Evolutionary conservation across 2,797 vertebrate species (phyloP).

Genomic region (Erithacus rubecula): DNA sequence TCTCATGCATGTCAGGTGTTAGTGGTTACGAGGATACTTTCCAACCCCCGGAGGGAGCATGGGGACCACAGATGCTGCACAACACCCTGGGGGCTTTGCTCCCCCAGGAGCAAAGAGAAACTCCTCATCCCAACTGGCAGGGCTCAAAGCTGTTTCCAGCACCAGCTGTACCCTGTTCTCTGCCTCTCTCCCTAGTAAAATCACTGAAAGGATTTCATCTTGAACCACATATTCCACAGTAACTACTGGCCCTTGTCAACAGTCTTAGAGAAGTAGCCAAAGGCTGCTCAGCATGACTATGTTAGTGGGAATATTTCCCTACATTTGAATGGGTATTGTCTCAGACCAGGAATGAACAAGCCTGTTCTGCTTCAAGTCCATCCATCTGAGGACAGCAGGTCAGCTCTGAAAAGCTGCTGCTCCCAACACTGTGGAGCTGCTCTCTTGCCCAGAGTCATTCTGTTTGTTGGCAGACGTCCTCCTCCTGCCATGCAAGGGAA

Average conservation of each 20-base stretch:
- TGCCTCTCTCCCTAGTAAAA: neutral
- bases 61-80: neutral
- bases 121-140: neutral
- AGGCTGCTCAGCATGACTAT: neutral
- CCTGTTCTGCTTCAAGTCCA: neutral
- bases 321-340: conserved; percentile 47
- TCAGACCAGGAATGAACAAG: conserved; percentile 43
- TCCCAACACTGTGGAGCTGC: accelerated
- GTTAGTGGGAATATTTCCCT: neutral
- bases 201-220: neutral
- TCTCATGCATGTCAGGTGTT: neutral
- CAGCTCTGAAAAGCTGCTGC: neutral
- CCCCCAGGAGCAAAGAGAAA: neutral
- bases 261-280: conserved; percentile 8
- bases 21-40: neutral
- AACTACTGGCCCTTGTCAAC: conserved; percentile 16
- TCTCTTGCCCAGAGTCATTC: neutral
- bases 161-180: neutral
- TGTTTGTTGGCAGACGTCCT: neutral
- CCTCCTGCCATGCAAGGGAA: neutral
- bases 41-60: accelerated
- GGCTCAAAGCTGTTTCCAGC: neutral
- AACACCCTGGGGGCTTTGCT: accelerated
- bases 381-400: accelerated
- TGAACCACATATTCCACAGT: neutral